A percentile compares a stretch with the other conserved stretches of the same genome.
phyloP scores from a whole-genome alignment of 2,888 invertebrate genomes.

The Rhamphomyia laevipes region DNA sequence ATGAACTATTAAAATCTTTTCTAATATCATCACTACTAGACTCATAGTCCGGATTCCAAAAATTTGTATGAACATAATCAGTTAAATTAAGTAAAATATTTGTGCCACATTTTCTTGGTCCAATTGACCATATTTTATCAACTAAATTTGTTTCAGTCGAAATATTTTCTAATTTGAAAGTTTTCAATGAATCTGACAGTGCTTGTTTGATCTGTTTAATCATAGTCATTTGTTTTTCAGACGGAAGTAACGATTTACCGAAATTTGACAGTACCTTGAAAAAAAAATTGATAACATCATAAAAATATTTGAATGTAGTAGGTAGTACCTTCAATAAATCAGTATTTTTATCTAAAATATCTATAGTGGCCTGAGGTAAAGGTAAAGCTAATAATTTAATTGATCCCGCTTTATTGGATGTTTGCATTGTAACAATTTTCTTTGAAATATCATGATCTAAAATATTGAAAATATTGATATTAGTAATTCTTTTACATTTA shows the following conservation, averaged over 20 bases:
- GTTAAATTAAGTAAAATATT: constrained; percentile 82
- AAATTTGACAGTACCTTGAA: constrained; percentile 22
- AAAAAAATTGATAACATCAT: not conserved
- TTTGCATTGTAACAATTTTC: constrained; percentile 47
- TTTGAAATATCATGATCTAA: constrained; percentile 38
- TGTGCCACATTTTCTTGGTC: constrained; percentile 77
- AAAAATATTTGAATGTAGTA: not conserved
- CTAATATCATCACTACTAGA: constrained; percentile 38
- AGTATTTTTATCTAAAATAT: constrained; percentile 52
- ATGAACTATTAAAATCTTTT: constrained; percentile 59
- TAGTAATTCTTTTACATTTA: not conserved
- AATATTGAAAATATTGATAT: constrained; percentile 1
- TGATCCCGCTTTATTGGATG: constrained; percentile 57
- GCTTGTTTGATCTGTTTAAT: constrained; percentile 38
- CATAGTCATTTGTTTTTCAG: constrained; percentile 25
- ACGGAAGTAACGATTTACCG: constrained; percentile 22
- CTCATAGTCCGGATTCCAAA: constrained; percentile 37
- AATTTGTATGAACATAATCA: constrained; percentile 48
- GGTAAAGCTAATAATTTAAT: constrained; percentile 68
- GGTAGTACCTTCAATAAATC: constrained; percentile 48
- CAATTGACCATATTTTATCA: constrained; percentile 79
- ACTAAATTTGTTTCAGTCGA: constrained; percentile 41
- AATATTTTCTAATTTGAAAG: constrained; percentile 40
- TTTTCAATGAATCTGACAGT: constrained; percentile 47
- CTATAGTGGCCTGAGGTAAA: constrained; percentile 57